Base-by-base conservation (phyloP, 2,888 invertebrate genomes). In the Idaea straminata region DNA sequence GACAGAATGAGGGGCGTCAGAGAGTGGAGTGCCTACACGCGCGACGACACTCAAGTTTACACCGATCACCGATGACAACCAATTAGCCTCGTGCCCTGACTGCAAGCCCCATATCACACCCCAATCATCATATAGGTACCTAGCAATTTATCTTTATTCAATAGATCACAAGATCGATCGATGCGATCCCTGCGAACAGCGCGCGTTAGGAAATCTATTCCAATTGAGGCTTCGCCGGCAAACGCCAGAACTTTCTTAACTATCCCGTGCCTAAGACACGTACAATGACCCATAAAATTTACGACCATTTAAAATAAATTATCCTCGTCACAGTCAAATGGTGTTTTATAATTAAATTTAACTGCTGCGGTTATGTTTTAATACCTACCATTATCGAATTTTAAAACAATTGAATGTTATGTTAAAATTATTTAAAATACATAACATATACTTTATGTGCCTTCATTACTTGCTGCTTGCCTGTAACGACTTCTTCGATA, bases 91-190 rank as follows among this genome's bases (percentile, higher is more conserved):
- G 69, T 83, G 79, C 83, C 86, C 58, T 91, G 91, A 84, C 86
- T 76, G 79, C 69, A 83, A 79, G 83, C 86, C 85, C 79, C 77
- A 72, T 78, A 75, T 77, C 77, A 77, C 75, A 66, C 72, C 72
- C 35, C 67, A 66, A 65, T 67, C 71, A 69, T 70, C 66, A 81
- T 61, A 66, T 81, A 81, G 83, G 84, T 82, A 80, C 78, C 75
- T 76, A 80, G 78, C 85, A 85, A 89, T 91, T 85, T 86, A 89
- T 91, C 88, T 89, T 88, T 88, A 89, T 91, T 89, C 84, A 86
- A 89, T 85, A 83, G 84, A 86, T 86, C 83, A 81, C 80, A 82
- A 80, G 80, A 82, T 78, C 81, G 83, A 82, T 83, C 81, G 83
- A 82, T 83, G 84, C 82, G 79, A 84, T 82, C 81, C 80, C 77